Base-by-base conservation (phyloP, 2,113 vertebrate genomes). In the Phoenicopterus ruber region DNA sequence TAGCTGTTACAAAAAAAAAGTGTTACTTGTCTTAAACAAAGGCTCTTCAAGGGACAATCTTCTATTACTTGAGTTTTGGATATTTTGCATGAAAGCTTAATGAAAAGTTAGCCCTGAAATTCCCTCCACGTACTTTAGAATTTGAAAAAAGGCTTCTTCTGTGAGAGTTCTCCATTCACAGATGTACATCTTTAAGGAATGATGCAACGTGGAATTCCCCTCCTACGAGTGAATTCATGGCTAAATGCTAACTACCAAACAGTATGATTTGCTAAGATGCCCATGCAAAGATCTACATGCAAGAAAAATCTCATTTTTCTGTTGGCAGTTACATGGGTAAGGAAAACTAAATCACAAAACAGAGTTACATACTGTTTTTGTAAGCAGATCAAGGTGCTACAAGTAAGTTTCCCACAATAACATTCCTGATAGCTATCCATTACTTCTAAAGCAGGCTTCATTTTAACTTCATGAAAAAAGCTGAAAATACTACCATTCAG, bases 191-290 rank as follows among this genome's bases (percentile, higher is more conserved):
- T 78, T 84, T 93, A 58, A 88, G 50, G 36, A 91, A 86, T 90
- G 82, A 94, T 52, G 90, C 76, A 96, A 93, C 65, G 59, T 90
- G 88, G 90, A 94, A 92, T 95, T 96, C 94, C 92, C 94, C 86
- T 93, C 32, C 55, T 58, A 38, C 47, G 86, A 93, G n/a, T 36
- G 47, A 86, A 90, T 57, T 84, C 47, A 63, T 63, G 49, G 74
- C 79, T 82, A 88, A 93, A 88, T 13, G 10, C 18, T 74, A 88
- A 86, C 79, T 34, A 78, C 55, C 32, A 50, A 85, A 67, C 17
- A 55, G 36, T 0, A 70, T 7, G 24, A 92, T 46, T 55, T 93
- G 36, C 55, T 55, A 71, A 52, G 52, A 74, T 32, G 31, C 36
- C 81, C 49, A 58, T 28, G 19, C 24, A 84, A 59, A 74, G 12